Evolutionary conservation across 2,888 invertebrate species (phyloP).

Genomic region (Agrochola litura): DNA sequence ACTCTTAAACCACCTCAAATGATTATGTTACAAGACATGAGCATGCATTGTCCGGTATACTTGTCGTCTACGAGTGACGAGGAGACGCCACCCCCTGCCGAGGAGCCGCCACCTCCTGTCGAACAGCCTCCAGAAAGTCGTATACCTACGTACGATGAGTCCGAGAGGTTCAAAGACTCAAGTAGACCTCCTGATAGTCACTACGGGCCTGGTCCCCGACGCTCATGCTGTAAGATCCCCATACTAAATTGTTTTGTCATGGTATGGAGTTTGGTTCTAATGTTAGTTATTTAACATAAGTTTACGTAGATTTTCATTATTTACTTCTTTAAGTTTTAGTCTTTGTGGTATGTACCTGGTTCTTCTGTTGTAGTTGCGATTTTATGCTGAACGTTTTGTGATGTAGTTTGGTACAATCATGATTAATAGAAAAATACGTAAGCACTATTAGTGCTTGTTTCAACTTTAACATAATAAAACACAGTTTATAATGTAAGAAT

Average conservation of each 20-base stretch:
- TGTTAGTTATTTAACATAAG: conserved; percentile 4
- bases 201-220: conserved; percentile 67
- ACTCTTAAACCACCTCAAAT: background rate
- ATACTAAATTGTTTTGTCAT: conserved; percentile 34
- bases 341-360: background rate
- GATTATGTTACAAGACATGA: background rate
- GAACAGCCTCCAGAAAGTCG: conserved; percentile 49
- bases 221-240: conserved; percentile 40
- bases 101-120: background rate
- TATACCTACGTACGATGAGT: conserved; percentile 76
- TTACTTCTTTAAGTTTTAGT: background rate
- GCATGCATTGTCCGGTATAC: background rate
- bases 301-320: background rate
- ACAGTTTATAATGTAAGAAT: conserved; percentile 57
- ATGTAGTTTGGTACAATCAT: background rate
- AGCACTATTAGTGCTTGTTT: background rate
- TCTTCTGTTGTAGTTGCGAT: background rate
- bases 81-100: background rate
- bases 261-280: conserved; percentile 24
- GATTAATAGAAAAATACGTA: background rate
- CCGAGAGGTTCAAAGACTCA: conserved; percentile 70
- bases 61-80: background rate
- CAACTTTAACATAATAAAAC: conserved; percentile 12
- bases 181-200: conserved; percentile 78
- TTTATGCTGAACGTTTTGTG: background rate